These are phyloP conservation scores for Caerostris darwini DNA, from an alignment of 1,140 invertebrate genomes.

Conservation along the genomic window DNA sequence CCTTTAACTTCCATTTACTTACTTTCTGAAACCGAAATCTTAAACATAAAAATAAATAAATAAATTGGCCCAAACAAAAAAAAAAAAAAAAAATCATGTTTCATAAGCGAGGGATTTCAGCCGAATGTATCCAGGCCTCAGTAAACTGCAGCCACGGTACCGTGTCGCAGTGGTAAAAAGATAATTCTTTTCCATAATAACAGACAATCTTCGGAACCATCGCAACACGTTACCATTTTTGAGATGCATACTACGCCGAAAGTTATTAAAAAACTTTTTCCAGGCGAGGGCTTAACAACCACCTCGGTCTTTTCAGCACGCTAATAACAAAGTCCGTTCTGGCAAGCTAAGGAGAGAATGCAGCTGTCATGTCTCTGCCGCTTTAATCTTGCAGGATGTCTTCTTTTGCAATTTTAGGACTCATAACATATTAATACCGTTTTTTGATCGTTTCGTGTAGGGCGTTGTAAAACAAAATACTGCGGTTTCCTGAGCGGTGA, in stretches of 20 bases:
- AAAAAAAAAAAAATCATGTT: too few relatives aligned
- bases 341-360: background rate
- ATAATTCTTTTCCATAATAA: conserved; percentile 25
- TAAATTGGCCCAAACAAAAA: too few relatives aligned
- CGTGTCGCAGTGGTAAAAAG: background rate
- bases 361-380: background rate
- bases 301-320: background rate
- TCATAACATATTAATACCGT: conserved; percentile 42
- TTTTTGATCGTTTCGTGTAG: conserved; percentile 16
- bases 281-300: background rate
- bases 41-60: too few relatives aligned
- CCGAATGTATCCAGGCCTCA: too few relatives aligned
- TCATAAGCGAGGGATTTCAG: too few relatives aligned
- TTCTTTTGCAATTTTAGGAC: conserved; percentile 14
- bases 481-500: too few relatives aligned
- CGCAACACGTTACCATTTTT: background rate
- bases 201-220: background rate
- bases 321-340: conserved; percentile 8
- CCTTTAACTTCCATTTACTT: too few relatives aligned
- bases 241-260: background rate
- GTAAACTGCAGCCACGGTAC: background rate
- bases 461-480: too few relatives aligned
- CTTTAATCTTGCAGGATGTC: conserved; percentile 36
- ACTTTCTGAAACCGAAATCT: too few relatives aligned
- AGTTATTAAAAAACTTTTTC: conserved; percentile 59